Evolutionary conservation across 2,113 vertebrate genomes (phyloP).

Genomic region (crab-eating macaque (Macaca fascicularis)): DNA sequence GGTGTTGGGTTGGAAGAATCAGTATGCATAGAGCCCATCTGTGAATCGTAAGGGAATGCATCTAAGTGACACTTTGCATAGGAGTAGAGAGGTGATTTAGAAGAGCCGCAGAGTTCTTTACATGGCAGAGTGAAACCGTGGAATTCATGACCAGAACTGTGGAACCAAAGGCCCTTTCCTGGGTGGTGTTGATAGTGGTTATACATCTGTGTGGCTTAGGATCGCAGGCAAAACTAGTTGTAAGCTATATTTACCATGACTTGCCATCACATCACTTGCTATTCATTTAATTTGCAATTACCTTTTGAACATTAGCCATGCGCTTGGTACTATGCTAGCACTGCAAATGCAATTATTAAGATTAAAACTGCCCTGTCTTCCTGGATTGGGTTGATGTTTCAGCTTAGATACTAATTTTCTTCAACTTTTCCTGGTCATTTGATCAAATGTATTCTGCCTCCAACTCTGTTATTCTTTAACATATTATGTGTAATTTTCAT

Average conservation of each 20-base stretch:
- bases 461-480: neutral
- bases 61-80: neutral
- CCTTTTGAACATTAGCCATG: neutral
- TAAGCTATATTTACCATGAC: neutral
- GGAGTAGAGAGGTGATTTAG: neutral
- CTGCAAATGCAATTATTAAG: neutral
- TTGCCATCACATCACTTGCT: neutral
- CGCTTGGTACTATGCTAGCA: neutral
- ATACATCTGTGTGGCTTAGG: neutral
- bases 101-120: neutral
- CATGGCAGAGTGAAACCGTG: neutral
- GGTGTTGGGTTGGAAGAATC: neutral
- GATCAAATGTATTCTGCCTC: neutral
- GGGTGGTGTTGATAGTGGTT: neutral
- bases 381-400: neutral
- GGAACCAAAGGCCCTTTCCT: neutral
- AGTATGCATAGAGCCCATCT: neutral
- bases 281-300: neutral
- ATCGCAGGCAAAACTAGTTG: neutral
- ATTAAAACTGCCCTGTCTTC: neutral
- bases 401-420: neutral
- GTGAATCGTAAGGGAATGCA: neutral
- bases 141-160: neutral
- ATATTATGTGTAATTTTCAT: neutral
- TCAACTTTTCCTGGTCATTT: neutral